phyloP scores from a whole-genome alignment of 2,888 invertebrate species.

The Siphlonurus alternatus region DNA sequence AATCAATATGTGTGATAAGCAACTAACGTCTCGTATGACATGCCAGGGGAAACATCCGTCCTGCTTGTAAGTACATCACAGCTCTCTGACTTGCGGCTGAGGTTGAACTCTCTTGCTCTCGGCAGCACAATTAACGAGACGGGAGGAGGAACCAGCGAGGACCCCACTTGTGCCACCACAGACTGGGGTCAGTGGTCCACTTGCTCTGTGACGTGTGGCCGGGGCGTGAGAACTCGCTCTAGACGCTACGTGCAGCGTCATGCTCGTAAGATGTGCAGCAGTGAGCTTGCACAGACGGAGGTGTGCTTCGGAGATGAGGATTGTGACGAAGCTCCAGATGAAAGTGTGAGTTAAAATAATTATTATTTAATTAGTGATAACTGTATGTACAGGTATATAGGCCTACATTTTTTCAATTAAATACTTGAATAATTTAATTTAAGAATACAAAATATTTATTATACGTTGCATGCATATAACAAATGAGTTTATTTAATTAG shows the following conservation, averaged over 20 bases:
- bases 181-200: slow-evolving; percentile 32
- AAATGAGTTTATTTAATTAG: no score
- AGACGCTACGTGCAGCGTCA: slow-evolving; percentile 36
- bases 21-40: slow-evolving; percentile 17
- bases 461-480: no score
- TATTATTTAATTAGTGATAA: no score
- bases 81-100: not conserved
- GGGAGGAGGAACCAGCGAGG: not conserved
- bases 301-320: slow-evolving; percentile 23
- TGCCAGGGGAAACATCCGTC: slow-evolving; percentile 17
- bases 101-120: not conserved
- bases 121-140: not conserved
- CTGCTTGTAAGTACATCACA: slow-evolving; percentile 17
- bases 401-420: no score
- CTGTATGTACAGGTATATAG: no score
- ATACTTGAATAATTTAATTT: no score
- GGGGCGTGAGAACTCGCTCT: slow-evolving; percentile 40
- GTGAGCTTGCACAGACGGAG: slow-evolving; percentile 19
- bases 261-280: slow-evolving; percentile 4
- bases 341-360: slow-evolving; percentile 9
- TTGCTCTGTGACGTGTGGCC: slow-evolving; percentile 31
- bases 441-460: no score
- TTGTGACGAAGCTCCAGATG: slow-evolving; percentile 21
- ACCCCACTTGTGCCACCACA: slow-evolving; percentile 24
- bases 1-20: slow-evolving; percentile 38